Evolutionary conservation across 2,113 vertebrate species (phyloP), one percentile per base, ranked within the genome.

Genomic region (Lagenorhynchus albirostris): DNA sequence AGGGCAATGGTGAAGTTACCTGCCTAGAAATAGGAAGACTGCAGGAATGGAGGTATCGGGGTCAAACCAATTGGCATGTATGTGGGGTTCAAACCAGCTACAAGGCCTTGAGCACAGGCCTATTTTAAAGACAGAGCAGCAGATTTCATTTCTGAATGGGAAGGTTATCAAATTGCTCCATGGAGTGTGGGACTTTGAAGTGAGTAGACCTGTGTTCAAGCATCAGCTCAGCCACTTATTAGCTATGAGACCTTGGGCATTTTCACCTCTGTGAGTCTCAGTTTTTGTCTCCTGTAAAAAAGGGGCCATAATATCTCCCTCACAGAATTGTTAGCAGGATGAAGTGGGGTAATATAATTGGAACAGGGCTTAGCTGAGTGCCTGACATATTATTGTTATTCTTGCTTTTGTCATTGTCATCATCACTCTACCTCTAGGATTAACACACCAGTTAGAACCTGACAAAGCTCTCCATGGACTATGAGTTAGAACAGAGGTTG

Each of bases 21-120:
- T 38, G 6, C 12, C 53, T 8, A 58, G 65, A 58, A 62, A 38
- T 0, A 23, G 17, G 38, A 36, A 7, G n/a, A 9, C 0, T 3
- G 21, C 14, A 68, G 67, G 26, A 17, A 74, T 3, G 12, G 70
- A 80, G 63, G 15, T 5, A 8, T 25, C 2, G 14, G 33, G 87
- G 38, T 17, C 68, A 63, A 44, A 36, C 2, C 18, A 7, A 15
- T 33, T 1, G 3, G 38, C 29, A 7, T 3, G 26, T 10, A 23
- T 0, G 0, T 6, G 44, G 88, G 63, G 13, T 21, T 70, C 31
- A 50, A 33, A 5, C 31, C 20, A 26, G 36, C 6, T 18, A 18
- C 3, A 1, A 14, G 25, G 14, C 53, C 9, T 8, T 50, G 38
- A 73, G 36, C 0, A 0, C 2, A 26, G 79, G 26, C n/a, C 5